A percentile compares a stretch with the other conserved stretches of the same genome.
Conservation (phyloP, 2,888 invertebrate species). For the Xanthorhoe designata region DNA sequence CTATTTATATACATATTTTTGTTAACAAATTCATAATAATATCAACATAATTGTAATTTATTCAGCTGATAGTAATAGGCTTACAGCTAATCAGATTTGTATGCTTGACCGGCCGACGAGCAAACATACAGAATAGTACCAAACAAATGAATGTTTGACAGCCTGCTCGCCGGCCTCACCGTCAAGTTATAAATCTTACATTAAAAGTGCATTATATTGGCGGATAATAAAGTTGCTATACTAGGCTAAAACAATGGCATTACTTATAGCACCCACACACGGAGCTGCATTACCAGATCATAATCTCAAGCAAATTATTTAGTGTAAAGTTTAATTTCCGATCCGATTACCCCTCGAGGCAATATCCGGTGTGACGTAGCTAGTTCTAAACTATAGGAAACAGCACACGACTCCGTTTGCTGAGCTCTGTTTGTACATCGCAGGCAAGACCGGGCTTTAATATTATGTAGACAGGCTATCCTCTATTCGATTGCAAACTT, state of each 20-base stretch:
- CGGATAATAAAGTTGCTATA: slow-evolving; percentile 51
- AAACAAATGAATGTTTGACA: slow-evolving; percentile 10
- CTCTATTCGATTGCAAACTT: neutral
- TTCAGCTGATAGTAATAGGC: slow-evolving; percentile 48
- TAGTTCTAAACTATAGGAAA: slow-evolving; percentile 53
- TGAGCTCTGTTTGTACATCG: slow-evolving; percentile 55
- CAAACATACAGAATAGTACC: slow-evolving; percentile 25
- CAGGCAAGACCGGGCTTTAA: slow-evolving; percentile 64
- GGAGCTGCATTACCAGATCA: slow-evolving; percentile 52
- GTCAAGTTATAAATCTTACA: slow-evolving; percentile 42
- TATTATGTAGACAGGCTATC: slow-evolving; percentile 2
- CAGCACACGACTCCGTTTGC: slow-evolving; percentile 42
- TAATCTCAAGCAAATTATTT: slow-evolving; percentile 52
- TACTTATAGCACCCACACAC: slow-evolving; percentile 56
- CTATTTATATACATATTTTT: slow-evolving; percentile 70
- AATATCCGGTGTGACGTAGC: slow-evolving; percentile 52
- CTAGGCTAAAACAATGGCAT: slow-evolving; percentile 61
- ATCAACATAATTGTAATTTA: slow-evolving; percentile 63
- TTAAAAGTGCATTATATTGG: slow-evolving; percentile 49
- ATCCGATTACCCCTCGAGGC: slow-evolving; percentile 30
- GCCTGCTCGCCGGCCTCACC: slow-evolving; percentile 21
- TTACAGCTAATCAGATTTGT: slow-evolving; percentile 61
- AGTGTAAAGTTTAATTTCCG: slow-evolving; percentile 43
- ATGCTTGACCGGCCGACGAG: slow-evolving; percentile 41
- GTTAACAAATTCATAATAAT: slow-evolving; percentile 68